Conservation (phyloP, 2,797 vertebrate species). For the Lacerta agilis region DNA sequence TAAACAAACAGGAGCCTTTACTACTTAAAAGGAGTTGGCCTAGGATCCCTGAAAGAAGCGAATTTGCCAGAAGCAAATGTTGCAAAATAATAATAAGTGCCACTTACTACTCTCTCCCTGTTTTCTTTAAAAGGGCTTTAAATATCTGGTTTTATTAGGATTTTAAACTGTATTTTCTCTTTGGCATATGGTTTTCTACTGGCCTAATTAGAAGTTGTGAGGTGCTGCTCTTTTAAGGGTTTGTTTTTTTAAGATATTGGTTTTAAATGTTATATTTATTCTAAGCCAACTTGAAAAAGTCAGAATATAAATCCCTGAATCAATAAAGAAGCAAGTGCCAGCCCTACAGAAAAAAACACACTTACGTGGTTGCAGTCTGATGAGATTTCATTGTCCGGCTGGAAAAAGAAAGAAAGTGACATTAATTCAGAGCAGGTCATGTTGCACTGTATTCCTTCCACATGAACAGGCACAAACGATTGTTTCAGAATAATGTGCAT, state of each 20-base stretch:
- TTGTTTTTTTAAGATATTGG: too few relatives aligned
- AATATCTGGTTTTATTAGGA: neutral
- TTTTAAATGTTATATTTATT: too few relatives aligned
- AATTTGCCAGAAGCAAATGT: neutral
- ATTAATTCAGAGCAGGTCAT: constrained; percentile 26
- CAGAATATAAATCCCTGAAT: neutral
- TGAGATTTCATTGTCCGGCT: constrained; percentile 93
- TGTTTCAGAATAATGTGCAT: constrained; percentile 3
- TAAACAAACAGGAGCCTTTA: neutral
- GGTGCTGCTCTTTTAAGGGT: too few relatives aligned
- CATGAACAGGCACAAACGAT: neutral
- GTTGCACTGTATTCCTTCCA: neutral
- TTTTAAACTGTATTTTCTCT: neutral
- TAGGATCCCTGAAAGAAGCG: neutral
- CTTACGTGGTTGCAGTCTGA: constrained; percentile 97
- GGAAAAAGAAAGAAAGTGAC: constrained; percentile 53
- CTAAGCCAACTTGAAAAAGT: neutral
- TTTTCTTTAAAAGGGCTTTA: neutral
- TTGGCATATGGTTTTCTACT: neutral
- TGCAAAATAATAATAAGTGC: neutral
- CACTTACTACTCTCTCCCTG: neutral
- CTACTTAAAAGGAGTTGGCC: neutral
- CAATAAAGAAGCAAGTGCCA: neutral
- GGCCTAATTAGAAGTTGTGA: neutral
- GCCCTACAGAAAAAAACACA: constrained; percentile 62